Percentiles rank a stretch among this genome's conserved stretches.
Evolutionary conservation across 2,888 invertebrate genomes (phyloP).

Genomic region (Philaethria dido): DNA sequence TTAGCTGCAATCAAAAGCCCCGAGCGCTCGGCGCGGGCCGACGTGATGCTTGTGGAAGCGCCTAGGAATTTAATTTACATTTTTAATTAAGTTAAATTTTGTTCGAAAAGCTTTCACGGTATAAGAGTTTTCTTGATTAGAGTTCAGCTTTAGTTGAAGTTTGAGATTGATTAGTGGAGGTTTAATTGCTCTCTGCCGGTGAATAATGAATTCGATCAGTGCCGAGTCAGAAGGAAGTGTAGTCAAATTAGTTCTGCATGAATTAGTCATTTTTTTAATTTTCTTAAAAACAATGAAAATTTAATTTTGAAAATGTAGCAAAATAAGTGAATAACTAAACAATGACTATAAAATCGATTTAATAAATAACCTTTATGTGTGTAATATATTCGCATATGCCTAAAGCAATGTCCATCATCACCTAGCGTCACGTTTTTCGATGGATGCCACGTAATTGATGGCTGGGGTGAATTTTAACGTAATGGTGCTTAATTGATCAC

Average conservation of each 20-base stretch:
- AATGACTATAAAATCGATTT: background rate
- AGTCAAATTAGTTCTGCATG: constrained; percentile 67
- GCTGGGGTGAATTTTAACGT: constrained; percentile 74
- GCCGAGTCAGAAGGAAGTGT: constrained; percentile 68
- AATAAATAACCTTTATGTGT: background rate
- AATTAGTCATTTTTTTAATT: constrained; percentile 58
- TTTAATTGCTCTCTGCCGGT: constrained; percentile 82
- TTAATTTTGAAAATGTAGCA: background rate
- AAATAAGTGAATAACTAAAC: background rate
- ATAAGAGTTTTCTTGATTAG: constrained; percentile 84
- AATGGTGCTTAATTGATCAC: constrained; percentile 77
- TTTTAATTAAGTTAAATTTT: constrained; percentile 84
- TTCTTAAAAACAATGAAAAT: constrained; percentile 35
- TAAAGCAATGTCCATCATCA: constrained; percentile 43
- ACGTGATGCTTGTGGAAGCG: constrained; percentile 82
- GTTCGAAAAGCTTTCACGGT: constrained; percentile 83
- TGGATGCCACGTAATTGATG: constrained; percentile 68
- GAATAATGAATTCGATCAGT: constrained; percentile 83
- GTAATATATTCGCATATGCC: background rate
- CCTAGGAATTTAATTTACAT: constrained; percentile 84
- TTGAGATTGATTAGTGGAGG: constrained; percentile 83
- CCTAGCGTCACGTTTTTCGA: constrained; percentile 50
- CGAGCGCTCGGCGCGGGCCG: constrained; percentile 68
- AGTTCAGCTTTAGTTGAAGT: constrained; percentile 82
- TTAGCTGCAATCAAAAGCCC: constrained; percentile 85